Evolutionary conservation across 2,888 invertebrate species (phyloP).

Genomic region (Dastarcus helophoroides): DNA sequence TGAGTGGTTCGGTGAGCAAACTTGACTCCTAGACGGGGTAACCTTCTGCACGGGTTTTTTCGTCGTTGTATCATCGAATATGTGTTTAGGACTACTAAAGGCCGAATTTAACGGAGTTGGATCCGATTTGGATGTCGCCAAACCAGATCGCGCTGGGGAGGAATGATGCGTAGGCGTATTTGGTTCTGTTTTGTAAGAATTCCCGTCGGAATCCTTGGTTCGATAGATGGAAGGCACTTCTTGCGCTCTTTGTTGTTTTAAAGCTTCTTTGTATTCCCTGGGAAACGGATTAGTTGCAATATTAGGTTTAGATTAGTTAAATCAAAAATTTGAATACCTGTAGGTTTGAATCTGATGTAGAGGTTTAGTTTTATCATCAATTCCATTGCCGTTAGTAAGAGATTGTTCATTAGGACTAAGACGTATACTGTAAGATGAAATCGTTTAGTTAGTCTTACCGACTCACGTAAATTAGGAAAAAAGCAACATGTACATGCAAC

Average conservation of each 20-base stretch:
- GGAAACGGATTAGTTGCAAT: too few species aligned
- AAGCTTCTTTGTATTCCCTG: conserved; percentile 83
- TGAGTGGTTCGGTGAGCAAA: conserved; percentile 19
- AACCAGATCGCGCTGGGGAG: conserved; percentile 21
- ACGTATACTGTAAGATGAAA: conserved; percentile 33
- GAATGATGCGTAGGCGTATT: conserved; percentile 40
- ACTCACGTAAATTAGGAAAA: too few species aligned
- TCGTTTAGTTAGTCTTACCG: conserved; percentile 6
- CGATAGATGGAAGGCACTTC: conserved; percentile 60
- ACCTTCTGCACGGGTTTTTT: conserved; percentile 71
- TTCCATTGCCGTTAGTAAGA: conserved; percentile 46
- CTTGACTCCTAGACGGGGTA: conserved; percentile 57
- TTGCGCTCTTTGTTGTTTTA: conserved; percentile 73
- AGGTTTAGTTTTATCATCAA: conserved; percentile 55
- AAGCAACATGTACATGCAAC: too few species aligned
- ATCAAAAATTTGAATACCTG: conserved; percentile 43
- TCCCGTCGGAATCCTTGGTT: conserved; percentile 47
- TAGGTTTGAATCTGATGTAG: conserved; percentile 63
- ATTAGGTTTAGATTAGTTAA: too few species aligned
- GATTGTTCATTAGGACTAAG: conserved; percentile 46
- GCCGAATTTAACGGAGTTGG: conserved; percentile 39
- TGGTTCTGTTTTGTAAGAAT: conserved; percentile 44
- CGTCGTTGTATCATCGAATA: conserved; percentile 41
- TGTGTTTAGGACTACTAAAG: conserved; percentile 44
- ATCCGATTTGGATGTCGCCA: conserved; percentile 39